A percentile compares a stretch with the other conserved stretches of the same genome.
Conservation (phyloP, 2,797 vertebrate species). For the Sphenodon punctatus region DNA sequence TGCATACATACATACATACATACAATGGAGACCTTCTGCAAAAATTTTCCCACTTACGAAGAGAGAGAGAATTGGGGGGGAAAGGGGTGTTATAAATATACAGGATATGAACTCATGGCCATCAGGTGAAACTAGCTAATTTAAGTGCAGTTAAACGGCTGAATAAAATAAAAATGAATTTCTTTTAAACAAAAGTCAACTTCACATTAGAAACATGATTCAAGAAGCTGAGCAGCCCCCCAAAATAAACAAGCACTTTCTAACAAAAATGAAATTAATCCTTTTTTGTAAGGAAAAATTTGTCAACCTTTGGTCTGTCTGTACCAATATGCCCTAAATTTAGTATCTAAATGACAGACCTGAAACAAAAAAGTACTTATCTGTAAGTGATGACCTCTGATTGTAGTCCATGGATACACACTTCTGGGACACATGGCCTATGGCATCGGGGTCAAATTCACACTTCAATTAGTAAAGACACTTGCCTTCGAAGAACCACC, state of each 20-base stretch:
- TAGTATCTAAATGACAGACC: not conserved
- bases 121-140: not conserved
- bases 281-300: not conserved
- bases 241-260: not conserved
- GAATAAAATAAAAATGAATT: fast-evolving
- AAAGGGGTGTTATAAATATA: not conserved
- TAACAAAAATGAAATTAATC: not conserved
- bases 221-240: not conserved
- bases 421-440: not conserved
- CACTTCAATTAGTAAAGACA: not conserved
- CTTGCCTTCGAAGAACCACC: not conserved
- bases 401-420: not conserved
- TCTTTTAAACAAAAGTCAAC: not conserved
- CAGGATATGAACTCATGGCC: not conserved
- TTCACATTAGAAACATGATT: not conserved
- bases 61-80: not conserved
- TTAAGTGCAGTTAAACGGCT: not conserved
- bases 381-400: not conserved
- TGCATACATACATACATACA: too few species aligned
- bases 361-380: not conserved
- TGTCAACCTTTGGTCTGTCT: not conserved
- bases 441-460: not conserved
- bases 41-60: not conserved
- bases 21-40: too few species aligned
- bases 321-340: not conserved